A percentile compares a stretch with the other conserved stretches of the same genome.
Evolutionary conservation across 1,140 invertebrate species (phyloP).

Genomic region (Zaprionus ornatus): DNA sequence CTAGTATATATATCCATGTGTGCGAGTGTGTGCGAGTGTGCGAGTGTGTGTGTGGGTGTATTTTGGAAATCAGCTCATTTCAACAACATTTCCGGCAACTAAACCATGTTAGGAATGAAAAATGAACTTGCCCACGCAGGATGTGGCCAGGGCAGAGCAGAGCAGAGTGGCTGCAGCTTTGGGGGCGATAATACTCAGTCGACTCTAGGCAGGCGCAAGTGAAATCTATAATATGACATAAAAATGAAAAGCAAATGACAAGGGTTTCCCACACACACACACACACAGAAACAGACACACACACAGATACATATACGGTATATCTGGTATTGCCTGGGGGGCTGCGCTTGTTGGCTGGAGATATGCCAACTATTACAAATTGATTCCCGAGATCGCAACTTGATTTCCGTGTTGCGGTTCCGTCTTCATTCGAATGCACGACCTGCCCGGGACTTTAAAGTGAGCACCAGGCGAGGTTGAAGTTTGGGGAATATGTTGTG

Average conservation of each 20-base stretch:
- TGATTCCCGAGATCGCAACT: slow-evolving; percentile 63
- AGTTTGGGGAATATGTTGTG: slow-evolving; percentile 32
- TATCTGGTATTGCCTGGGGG: slow-evolving; percentile 38
- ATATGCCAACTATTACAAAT: slow-evolving; percentile 82
- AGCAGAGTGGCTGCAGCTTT: slow-evolving; percentile 1
- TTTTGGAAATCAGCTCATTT: slow-evolving; percentile 71
- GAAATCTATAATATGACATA: slow-evolving; percentile 79
- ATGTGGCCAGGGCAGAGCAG: slow-evolving; percentile 13
- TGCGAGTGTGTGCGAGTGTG: slow-evolving; percentile 29
- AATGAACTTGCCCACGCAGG: slow-evolving; percentile 61
- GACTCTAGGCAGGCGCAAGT: slow-evolving; percentile 13
- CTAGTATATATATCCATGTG: slow-evolving; percentile 18
- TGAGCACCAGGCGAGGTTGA: slow-evolving; percentile 16
- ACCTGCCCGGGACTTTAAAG: slow-evolving; percentile 40
- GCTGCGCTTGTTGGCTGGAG: slow-evolving; percentile 67
- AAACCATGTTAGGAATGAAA: slow-evolving; percentile 78
- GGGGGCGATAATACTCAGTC: slow-evolving; percentile 29
- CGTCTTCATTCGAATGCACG: slow-evolving; percentile 60
- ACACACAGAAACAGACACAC: not conserved
- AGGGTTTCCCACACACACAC: slow-evolving; percentile 45
- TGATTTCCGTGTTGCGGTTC: slow-evolving; percentile 39
- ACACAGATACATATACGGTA: not conserved
- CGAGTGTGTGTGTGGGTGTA: slow-evolving; percentile 51
- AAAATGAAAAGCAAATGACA: slow-evolving; percentile 80
- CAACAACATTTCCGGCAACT: slow-evolving; percentile 77